phyloP scores from a whole-genome alignment of 2,113 vertebrate genomes.

The Chaetops frenatus region DNA sequence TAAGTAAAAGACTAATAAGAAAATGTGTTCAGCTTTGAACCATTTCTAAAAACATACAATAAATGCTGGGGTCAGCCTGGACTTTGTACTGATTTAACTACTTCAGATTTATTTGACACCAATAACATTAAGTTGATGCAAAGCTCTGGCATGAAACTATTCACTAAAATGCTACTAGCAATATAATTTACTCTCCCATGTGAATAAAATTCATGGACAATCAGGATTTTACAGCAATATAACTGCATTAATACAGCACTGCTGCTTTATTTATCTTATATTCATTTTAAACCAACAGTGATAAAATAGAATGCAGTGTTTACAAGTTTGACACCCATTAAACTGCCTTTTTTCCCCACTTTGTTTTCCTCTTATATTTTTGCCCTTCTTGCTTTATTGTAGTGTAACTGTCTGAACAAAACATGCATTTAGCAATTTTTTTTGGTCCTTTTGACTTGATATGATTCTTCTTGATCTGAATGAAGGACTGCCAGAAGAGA shows the following conservation, averaged over 20 bases:
- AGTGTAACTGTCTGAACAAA: neutral
- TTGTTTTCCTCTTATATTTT: neutral
- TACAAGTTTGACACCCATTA: neutral
- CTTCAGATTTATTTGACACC: neutral
- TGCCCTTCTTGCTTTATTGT: neutral
- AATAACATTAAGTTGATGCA: neutral
- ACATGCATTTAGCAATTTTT: neutral
- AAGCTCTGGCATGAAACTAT: neutral
- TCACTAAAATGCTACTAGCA: neutral
- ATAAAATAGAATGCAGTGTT: slow-evolving; percentile 3
- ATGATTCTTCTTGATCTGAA: neutral
- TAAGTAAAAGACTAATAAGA: neutral
- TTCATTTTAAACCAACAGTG: neutral
- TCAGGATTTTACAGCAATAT: neutral
- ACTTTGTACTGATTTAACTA: neutral
- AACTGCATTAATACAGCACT: neutral
- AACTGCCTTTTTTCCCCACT: neutral
- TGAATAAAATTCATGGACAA: neutral
- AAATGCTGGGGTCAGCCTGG: neutral
- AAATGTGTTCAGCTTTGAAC: neutral
- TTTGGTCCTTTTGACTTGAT: neutral
- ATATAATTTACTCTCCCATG: neutral
- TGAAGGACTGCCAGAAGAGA: neutral
- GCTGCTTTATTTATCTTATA: neutral
- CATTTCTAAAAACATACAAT: neutral